Evolutionary conservation across 2,888 invertebrate species (phyloP), one percentile per base, ranked within the genome.

Genomic region (Lydus trimaculatus): DNA sequence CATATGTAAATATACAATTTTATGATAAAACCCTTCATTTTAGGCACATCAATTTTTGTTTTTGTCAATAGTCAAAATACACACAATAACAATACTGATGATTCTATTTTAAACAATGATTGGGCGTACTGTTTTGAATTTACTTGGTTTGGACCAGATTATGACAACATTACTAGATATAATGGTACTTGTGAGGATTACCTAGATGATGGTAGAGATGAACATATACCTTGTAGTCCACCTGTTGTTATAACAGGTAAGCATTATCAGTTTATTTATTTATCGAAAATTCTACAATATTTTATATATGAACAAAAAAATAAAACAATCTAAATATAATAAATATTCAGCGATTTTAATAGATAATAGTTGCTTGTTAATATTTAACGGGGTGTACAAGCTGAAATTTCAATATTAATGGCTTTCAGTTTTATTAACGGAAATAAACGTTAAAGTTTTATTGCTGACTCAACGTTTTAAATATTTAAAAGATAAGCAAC

Each of bases 71-170:
- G 52, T 33, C n/a, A 64, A 31, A 17, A 52, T 25, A 48, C 43
- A 17, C 1, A 48, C 15, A 23, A 20, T 33, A 58, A 59, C 64
- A 25, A 17, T n/a, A 20, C 39, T 61, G 43, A 56, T 39, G 63
- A 31, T n/a, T 39, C 60, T 28, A 15, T 15, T 52, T 66, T 66
- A 28, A 31, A 59, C n/a, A 17, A 64, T 5, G 13, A 74, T 33
- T 76, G 74, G 76, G 66, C 86, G 0, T 87, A 87, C 78, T 92
- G 92, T 79, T 91, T 89, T 82, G 88, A 89, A 72, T 91, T 90
- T 79, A 91, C 91, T 0, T 92, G 92, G 92, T 84, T 92, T 2
- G 92, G 92, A 0, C 90, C 90, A 0, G 86, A 87, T 71, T 90
- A 82, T 75, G 87, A 88, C 79, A 90, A 90, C 74, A 85, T 88